phyloP scores from a whole-genome alignment of 2,113 vertebrate genomes.

The Poeciliopsis occidentalis region DNA sequence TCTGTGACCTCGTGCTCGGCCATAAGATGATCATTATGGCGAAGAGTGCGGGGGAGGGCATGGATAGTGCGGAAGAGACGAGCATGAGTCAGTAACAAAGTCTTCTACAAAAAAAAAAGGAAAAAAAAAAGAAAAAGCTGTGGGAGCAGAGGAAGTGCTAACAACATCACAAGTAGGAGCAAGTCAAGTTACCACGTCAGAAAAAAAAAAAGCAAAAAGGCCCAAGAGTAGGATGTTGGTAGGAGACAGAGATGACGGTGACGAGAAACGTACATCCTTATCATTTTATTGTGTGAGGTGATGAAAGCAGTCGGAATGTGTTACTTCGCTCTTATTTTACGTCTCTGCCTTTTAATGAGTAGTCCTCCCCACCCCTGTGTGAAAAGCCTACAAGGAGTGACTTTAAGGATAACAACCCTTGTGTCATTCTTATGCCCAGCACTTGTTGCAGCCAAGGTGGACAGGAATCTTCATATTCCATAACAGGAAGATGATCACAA shows the following conservation, averaged over 20 bases:
- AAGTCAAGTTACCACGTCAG: constrained; percentile 77
- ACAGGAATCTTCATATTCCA: constrained; percentile 11
- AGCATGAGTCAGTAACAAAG: constrained; percentile 80
- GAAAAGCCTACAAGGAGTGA: constrained; percentile 44
- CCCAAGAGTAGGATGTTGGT: constrained; percentile 68
- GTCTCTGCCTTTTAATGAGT: constrained; percentile 64
- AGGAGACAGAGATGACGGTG: constrained; percentile 61
- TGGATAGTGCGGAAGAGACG: constrained; percentile 74
- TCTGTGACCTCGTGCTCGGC: constrained; percentile 71
- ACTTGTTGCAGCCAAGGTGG: constrained; percentile 48
- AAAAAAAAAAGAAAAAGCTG: constrained; percentile 65
- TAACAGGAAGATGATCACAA: not conserved
- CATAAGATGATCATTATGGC: constrained; percentile 71
- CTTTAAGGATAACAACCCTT: constrained; percentile 52
- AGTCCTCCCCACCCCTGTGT: constrained; percentile 19
- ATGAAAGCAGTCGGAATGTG: constrained; percentile 44
- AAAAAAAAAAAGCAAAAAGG: constrained; percentile 61
- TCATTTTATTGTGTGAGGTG: constrained; percentile 47
- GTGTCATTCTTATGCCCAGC: constrained; percentile 39
- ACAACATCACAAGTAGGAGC: constrained; percentile 79
- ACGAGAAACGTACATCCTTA: constrained; percentile 57
- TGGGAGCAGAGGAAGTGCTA: constrained; percentile 80
- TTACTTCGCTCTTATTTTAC: constrained; percentile 46
- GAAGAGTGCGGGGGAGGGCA: constrained; percentile 77
- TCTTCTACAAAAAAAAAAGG: constrained; percentile 55